A percentile compares a stretch with the other conserved stretches of the same genome.
phyloP scores from a whole-genome alignment of 2,797 vertebrate species.

The Ficedula albicollis region DNA sequence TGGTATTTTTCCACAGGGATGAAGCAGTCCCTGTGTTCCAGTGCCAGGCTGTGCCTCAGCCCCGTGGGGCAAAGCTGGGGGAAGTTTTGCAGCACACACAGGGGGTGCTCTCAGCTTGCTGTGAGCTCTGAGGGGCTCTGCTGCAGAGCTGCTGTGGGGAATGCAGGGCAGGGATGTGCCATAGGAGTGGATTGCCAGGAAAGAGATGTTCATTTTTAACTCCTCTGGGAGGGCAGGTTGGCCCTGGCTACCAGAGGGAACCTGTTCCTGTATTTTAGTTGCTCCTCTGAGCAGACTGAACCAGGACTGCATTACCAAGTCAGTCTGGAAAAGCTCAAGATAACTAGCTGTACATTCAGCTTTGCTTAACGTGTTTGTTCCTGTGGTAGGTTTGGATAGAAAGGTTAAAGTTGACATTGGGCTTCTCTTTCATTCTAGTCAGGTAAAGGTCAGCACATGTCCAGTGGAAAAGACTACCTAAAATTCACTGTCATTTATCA shows the following conservation, averaged over 20 bases:
- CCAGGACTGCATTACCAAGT: background rate
- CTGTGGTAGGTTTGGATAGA: background rate
- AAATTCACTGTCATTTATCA: conserved; percentile 13
- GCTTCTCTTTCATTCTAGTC: conserved; percentile 11
- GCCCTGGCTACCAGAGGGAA: background rate
- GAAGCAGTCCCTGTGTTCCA: fast-evolving
- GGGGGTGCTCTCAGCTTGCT: background rate
- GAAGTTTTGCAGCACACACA: background rate
- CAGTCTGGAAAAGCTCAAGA: background rate
- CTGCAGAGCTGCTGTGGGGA: too few relatives aligned
- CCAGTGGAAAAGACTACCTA: background rate
- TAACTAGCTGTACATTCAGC: background rate
- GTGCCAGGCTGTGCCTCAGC: background rate
- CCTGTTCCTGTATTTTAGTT: background rate
- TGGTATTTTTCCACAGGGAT: background rate
- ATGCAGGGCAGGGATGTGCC: background rate
- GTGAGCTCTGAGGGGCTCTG: background rate
- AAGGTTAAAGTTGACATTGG: conserved; percentile 44
- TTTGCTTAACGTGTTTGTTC: background rate
- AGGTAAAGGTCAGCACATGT: conserved; percentile 35
- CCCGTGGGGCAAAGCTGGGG: background rate
- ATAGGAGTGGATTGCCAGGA: fast-evolving
- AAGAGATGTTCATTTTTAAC: background rate
- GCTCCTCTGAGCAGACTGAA: background rate
- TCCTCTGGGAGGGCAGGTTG: background rate